Percentiles rank a stretch among this genome's conserved stretches.
Conservation (phyloP, 2,113 vertebrate species). For the Herpailurus yagouaroundi region DNA sequence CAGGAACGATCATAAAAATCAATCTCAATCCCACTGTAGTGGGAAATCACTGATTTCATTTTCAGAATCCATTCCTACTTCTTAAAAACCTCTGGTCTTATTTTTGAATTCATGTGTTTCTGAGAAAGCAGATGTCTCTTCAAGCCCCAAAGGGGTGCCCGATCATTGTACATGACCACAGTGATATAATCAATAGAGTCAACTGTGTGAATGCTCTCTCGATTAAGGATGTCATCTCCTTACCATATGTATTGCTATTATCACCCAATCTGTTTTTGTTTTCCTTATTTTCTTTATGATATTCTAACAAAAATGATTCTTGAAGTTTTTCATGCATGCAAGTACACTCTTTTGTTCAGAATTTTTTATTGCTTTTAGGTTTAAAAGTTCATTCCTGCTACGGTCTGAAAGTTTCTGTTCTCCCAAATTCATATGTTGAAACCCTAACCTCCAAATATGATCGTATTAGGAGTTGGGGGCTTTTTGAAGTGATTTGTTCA, state of each 20-base stretch:
- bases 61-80: not conserved
- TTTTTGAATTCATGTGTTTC: not conserved
- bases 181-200: not conserved
- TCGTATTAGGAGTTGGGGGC: not conserved
- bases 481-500: not conserved
- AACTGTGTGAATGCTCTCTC: not conserved
- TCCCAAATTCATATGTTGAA: not conserved
- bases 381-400: not conserved
- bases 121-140: not conserved
- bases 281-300: not conserved
- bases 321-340: not conserved
- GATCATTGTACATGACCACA: accelerated
- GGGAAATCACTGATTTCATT: not conserved
- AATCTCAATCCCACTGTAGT: not conserved
- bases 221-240: not conserved
- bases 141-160: not conserved
- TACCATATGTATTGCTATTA: not conserved
- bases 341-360: not conserved
- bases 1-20: not conserved
- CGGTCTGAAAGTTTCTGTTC: not conserved
- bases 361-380: not conserved
- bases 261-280: not conserved
- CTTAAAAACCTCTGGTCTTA: not conserved
- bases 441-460: not conserved
- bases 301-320: not conserved